phyloP scores from a whole-genome alignment of 2,113 vertebrate species.

The Struthio camelus region DNA sequence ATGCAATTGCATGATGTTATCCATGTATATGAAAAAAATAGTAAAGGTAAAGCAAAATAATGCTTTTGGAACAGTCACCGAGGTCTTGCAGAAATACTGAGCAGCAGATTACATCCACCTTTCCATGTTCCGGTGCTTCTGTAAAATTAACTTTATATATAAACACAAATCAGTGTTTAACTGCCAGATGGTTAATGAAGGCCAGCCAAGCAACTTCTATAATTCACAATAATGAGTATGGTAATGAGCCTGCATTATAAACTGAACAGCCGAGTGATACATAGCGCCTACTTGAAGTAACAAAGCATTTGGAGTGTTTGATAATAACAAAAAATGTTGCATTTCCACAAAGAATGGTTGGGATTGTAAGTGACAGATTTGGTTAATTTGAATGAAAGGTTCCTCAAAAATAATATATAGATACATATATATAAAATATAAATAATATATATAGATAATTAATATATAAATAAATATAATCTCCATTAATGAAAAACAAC shows the following conservation, averaged over 20 bases:
- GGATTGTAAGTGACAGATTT: constrained; percentile 22
- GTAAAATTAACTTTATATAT: constrained; percentile 73
- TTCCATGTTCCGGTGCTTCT: constrained; percentile 74
- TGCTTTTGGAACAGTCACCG: background rate
- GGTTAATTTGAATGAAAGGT: constrained; percentile 40
- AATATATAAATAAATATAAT: background rate
- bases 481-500: constrained; percentile 14
- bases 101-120: constrained; percentile 65
- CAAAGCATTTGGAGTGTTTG: constrained; percentile 62
- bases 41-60: constrained; percentile 29
- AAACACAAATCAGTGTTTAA: constrained; percentile 78
- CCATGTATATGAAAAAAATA: background rate
- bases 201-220: constrained; percentile 75
- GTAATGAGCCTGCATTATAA: constrained; percentile 76
- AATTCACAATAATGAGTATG: constrained; percentile 80
- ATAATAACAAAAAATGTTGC: constrained; percentile 44
- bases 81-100: constrained; percentile 63
- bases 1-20: background rate
- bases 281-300: constrained; percentile 72
- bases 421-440: no score
- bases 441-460: no score
- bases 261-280: constrained; percentile 66
- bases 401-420: no score
- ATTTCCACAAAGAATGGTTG: constrained; percentile 19
- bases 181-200: constrained; percentile 82